A percentile compares a stretch with the other conserved stretches of the same genome.
Evolutionary conservation across 2,797 vertebrate genomes (phyloP).

Genomic region (Ctenochaetus hawaiiensis): DNA sequence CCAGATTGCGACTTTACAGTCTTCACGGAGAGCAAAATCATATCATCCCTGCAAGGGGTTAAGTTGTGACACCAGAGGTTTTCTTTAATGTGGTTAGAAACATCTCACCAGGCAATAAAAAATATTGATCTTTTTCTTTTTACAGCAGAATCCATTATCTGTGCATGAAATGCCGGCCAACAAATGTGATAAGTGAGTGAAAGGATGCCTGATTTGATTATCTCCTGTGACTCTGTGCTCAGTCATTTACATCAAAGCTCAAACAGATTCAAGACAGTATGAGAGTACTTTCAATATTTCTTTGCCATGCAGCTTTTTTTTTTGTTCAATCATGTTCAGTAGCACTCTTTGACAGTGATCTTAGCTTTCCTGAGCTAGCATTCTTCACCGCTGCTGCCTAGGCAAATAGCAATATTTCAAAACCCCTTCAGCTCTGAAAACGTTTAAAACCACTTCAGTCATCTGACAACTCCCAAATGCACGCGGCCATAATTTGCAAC

Average conservation of each 20-base stretch:
- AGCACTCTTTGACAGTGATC: slow-evolving; percentile 41
- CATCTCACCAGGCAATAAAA: slow-evolving; percentile 70
- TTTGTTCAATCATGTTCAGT: slow-evolving; percentile 35
- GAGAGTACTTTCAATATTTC: slow-evolving; percentile 33
- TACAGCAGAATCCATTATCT: slow-evolving; percentile 74
- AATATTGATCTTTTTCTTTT: slow-evolving; percentile 74
- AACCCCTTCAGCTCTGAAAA: slow-evolving; percentile 57
- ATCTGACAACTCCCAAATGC: slow-evolving; percentile 65
- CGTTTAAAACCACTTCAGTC: slow-evolving; percentile 61
- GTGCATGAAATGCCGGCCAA: slow-evolving; percentile 40
- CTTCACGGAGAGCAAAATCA: slow-evolving; percentile 45
- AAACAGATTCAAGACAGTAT: slow-evolving; percentile 14
- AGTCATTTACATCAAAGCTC: slow-evolving; percentile 47
- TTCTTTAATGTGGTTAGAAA: slow-evolving; percentile 76
- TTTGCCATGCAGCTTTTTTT: not conserved
- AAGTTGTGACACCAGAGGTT: slow-evolving; percentile 57
- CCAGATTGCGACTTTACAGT: slow-evolving; percentile 31
- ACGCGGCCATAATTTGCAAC: slow-evolving; percentile 70
- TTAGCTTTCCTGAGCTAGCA: slow-evolving; percentile 32
- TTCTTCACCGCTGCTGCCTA: slow-evolving; percentile 37
- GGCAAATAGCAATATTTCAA: slow-evolving; percentile 70
- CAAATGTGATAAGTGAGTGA: slow-evolving; percentile 58
- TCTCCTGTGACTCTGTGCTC: slow-evolving; percentile 50
- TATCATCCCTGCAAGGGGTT: slow-evolving; percentile 66
- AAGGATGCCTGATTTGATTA: slow-evolving; percentile 70